Evolutionary conservation across 2,888 invertebrate species (phyloP).

Genomic region (Formica aserva): DNA sequence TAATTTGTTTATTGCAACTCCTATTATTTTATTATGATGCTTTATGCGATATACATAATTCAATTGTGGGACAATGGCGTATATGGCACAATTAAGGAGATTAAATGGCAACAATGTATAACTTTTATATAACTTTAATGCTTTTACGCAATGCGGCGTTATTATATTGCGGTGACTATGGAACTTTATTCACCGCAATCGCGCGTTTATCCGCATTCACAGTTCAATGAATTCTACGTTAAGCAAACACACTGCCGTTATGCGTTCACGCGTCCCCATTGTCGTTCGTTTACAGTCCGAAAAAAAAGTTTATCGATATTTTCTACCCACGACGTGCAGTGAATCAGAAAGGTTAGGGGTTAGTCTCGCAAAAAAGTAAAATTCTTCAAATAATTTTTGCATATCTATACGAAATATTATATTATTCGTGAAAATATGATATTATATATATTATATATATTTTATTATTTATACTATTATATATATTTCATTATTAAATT

Average conservation of each 20-base stretch:
- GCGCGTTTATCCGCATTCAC: constrained; percentile 48
- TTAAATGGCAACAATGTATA: background rate
- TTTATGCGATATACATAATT: constrained; percentile 1
- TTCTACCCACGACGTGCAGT: constrained; percentile 40
- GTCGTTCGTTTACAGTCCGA: constrained; percentile 23
- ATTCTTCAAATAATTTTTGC: constrained; percentile 4
- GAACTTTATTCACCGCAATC: constrained; percentile 47
- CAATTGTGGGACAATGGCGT: background rate
- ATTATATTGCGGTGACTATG: constrained; percentile 26
- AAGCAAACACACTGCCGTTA: constrained; percentile 55
- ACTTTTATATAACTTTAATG: constrained; percentile 5
- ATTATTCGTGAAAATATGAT: background rate
- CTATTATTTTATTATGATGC: background rate
- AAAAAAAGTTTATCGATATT: constrained; percentile 55
- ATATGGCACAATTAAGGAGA: constrained; percentile 7
- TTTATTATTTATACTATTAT: background rate
- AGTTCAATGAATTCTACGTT: constrained; percentile 60
- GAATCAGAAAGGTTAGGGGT: constrained; percentile 45
- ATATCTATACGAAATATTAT: background rate
- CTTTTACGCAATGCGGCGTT: constrained; percentile 13
- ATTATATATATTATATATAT: background rate
- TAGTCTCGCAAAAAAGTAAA: background rate
- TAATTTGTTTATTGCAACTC: background rate
- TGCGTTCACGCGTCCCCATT: constrained; percentile 52
- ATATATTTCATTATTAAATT: background rate